Percentiles rank a stretch among this genome's conserved stretches.
phyloP scores from a whole-genome alignment of 2,113 vertebrate species.

The Heptranchias perlo region DNA sequence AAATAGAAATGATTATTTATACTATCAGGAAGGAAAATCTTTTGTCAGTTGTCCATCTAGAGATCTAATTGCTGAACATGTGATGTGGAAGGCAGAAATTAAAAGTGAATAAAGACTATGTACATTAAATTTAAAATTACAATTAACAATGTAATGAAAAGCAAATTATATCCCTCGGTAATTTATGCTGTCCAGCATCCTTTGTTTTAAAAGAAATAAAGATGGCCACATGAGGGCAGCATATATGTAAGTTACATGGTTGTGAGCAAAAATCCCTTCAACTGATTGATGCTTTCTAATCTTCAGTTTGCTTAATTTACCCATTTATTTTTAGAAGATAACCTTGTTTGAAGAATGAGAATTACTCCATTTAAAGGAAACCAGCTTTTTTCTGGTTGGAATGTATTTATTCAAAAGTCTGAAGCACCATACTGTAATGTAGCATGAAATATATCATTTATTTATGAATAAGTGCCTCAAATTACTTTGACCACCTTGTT shows the following conservation, averaged over 20 bases:
- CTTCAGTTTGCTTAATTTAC: background rate
- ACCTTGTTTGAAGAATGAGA: background rate
- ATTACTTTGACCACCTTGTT: background rate
- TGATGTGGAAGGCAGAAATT: background rate
- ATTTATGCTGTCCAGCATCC: background rate
- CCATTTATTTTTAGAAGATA: background rate
- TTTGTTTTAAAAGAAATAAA: background rate
- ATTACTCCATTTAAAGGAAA: background rate
- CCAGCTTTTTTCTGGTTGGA: background rate
- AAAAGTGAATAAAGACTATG: background rate
- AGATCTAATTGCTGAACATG: background rate
- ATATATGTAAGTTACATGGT: background rate
- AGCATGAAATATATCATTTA: background rate
- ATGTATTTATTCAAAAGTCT: constrained; percentile 2
- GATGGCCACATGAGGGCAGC: constrained; percentile 32
- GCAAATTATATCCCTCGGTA: background rate
- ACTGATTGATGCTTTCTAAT: background rate
- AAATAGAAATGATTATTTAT: background rate
- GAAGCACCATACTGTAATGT: background rate
- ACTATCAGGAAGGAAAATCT: no score
- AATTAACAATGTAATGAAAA: no score
- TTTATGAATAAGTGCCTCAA: background rate
- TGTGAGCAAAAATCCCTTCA: background rate
- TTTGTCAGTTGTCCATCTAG: no score
- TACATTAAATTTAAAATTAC: background rate